Base-by-base conservation (phyloP, 2,888 invertebrate species). In the Scelioninae gen. 1 region DNA sequence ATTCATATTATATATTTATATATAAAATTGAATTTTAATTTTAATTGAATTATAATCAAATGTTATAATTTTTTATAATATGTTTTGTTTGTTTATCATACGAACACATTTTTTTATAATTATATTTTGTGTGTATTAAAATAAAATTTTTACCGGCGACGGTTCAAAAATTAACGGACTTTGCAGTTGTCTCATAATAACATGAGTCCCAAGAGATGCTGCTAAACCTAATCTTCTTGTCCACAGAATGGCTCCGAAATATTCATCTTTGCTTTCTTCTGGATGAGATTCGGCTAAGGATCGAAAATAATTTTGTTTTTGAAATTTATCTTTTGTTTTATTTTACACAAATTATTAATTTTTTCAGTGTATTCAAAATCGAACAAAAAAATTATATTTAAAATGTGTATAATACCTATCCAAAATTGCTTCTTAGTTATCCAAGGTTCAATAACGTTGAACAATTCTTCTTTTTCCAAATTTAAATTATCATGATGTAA, bases 191-290 rank as follows among this genome's bases (percentile, higher is more conserved):
- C 95, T 94, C 90, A 96, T 95, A 80, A 97, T 93, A 0, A 96
- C 95, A 43, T 95, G 93, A 87, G 95, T 95, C 0, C 96, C 97
- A 16, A 94, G 93, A 88, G 93, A 94, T 0, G 97, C 97, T 0
- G 96, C 94, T 77, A 95, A 94, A 0, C 97, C 97, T 16, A 97
- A 92, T 83, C 95, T 94, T 85, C 95, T 94, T 16, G 96, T 94
- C 96, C 96, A 96, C 65, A 94, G 93, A 7, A 97, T 93, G 0
- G 96, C 96, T 6, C 93, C 94, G 6, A 92, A 88, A 85, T 93
- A 94, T 49, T 89, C 87, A 5, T 86, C 86, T 45, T 89, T 88
- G 76, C 85, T 86, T 13, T 87, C 86, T 40, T 92, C 92, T 8
- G 86, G 85, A 40, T 89, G 89, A 0, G 92, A 91, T 87, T 93